Conservation (phyloP, 2,113 vertebrate genomes). For the Gila orcuttii region DNA sequence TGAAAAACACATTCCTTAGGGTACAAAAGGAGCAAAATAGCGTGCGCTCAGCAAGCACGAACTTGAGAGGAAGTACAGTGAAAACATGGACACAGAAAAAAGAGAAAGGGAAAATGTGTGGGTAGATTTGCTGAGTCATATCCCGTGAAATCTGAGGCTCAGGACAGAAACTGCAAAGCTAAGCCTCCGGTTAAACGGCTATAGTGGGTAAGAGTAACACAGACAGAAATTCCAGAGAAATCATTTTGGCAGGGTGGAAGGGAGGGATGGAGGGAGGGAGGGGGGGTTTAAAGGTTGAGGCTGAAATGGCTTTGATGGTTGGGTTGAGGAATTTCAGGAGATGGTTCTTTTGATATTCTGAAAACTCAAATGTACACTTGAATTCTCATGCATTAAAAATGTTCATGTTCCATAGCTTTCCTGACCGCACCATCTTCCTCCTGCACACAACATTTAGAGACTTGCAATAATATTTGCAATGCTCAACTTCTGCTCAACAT, state of each 20-base stretch:
- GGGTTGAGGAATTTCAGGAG: neutral
- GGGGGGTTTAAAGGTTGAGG: neutral
- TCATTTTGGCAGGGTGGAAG: neutral
- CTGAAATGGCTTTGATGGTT: neutral
- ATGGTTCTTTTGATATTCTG: neutral
- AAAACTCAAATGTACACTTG: neutral
- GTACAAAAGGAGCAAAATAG: conserved; percentile 19
- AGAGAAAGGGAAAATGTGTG: conserved; percentile 25
- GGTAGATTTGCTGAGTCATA: conserved; percentile 63
- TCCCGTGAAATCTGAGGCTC: conserved; percentile 57
- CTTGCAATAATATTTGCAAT: neutral
- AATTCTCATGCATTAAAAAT: neutral
- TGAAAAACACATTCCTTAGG: conserved; percentile 21
- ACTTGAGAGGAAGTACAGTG: conserved; percentile 42
- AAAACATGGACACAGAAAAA: conserved; percentile 38
- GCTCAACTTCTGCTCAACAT: neutral
- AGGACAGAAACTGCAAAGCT: conserved; percentile 41
- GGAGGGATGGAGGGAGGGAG: too few species aligned
- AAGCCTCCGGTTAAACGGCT: neutral
- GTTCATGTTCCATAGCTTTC: neutral
- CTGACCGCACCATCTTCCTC: neutral
- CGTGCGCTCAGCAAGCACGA: conserved; percentile 49
- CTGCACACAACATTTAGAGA: neutral
- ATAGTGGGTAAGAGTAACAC: conserved; percentile 5
- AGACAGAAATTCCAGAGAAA: conserved; percentile 1